Percentiles rank a stretch among this genome's conserved stretches.
Conservation (phyloP, 1,140 invertebrate species). For the Paraescarpia echinospica region DNA sequence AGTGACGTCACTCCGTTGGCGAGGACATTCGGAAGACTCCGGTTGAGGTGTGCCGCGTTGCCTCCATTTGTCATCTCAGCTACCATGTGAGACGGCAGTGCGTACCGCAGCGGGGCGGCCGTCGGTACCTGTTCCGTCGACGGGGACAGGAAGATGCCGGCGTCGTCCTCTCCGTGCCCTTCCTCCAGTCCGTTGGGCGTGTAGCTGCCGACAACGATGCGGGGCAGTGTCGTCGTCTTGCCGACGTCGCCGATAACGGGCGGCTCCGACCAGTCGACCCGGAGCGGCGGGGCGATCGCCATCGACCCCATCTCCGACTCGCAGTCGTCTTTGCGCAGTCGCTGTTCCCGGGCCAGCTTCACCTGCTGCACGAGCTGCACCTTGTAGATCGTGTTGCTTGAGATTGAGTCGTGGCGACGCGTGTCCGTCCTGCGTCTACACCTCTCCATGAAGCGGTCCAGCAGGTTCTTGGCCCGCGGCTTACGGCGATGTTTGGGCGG, state of each 20-base stretch:
- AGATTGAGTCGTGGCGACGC: constrained; percentile 48
- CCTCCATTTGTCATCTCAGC: neutral
- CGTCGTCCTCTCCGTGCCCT: neutral
- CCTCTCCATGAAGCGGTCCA: constrained; percentile 48
- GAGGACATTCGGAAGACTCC: constrained; percentile 7
- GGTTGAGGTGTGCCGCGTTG: neutral
- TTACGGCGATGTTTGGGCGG: constrained; percentile 64
- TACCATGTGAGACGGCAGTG: neutral
- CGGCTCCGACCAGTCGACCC: neutral
- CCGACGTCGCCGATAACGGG: neutral
- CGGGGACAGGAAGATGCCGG: neutral
- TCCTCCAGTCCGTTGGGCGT: neutral
- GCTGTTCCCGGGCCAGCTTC: constrained; percentile 49
- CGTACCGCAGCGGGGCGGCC: neutral
- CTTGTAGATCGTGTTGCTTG: constrained; percentile 69
- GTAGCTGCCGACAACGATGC: neutral
- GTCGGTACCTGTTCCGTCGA: neutral
- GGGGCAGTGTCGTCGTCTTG: neutral
- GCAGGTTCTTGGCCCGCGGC: constrained; percentile 42
- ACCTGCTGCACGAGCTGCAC: constrained; percentile 73
- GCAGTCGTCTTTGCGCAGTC: constrained; percentile 42
- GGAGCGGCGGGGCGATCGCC: constrained; percentile 32
- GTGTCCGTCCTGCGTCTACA: constrained; percentile 41
- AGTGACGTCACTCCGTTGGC: neutral
- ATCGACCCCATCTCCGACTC: constrained; percentile 49